Percentiles rank a stretch among this genome's conserved stretches.
Evolutionary conservation across 2,113 vertebrate species (phyloP).

Genomic region (Rattus rattus): DNA sequence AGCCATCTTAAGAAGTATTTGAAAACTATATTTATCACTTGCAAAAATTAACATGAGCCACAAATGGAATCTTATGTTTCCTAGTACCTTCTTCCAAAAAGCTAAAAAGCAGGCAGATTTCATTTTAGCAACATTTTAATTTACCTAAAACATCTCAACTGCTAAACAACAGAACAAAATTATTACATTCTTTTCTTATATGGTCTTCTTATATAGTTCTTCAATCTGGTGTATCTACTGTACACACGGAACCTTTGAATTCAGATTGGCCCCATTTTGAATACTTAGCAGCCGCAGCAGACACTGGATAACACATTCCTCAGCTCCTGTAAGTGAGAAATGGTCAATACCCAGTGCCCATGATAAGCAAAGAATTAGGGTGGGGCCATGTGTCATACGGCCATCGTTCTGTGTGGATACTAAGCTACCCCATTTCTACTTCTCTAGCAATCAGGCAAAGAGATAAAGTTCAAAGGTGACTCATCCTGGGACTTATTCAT

Average conservation of each 20-base stretch:
- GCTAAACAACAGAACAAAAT: conserved; percentile 21
- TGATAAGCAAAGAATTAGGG: not conserved
- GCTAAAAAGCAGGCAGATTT: conserved; percentile 5
- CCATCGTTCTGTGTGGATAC: not conserved
- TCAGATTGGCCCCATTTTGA: not conserved
- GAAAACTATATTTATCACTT: not conserved
- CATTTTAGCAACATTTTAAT: conserved; percentile 29
- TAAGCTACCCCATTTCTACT: conserved; percentile 15
- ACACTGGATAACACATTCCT: not conserved
- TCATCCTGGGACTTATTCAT: conserved; percentile 1
- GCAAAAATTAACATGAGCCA: not conserved
- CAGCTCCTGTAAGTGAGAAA: not conserved
- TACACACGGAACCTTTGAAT: not conserved
- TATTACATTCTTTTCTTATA: not conserved
- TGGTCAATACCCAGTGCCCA: not conserved
- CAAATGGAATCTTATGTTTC: not conserved
- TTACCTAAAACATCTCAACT: conserved; percentile 20
- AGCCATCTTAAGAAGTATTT: not conserved
- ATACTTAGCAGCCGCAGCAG: not conserved
- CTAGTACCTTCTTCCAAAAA: not conserved
- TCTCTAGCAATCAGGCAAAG: not conserved
- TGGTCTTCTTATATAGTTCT: not conserved
- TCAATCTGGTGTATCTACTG: not conserved
- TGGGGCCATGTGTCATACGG: not conserved
- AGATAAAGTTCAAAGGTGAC: not conserved